phyloP scores from a whole-genome alignment of 1,140 invertebrate genomes.

The Orussus abietinus region DNA sequence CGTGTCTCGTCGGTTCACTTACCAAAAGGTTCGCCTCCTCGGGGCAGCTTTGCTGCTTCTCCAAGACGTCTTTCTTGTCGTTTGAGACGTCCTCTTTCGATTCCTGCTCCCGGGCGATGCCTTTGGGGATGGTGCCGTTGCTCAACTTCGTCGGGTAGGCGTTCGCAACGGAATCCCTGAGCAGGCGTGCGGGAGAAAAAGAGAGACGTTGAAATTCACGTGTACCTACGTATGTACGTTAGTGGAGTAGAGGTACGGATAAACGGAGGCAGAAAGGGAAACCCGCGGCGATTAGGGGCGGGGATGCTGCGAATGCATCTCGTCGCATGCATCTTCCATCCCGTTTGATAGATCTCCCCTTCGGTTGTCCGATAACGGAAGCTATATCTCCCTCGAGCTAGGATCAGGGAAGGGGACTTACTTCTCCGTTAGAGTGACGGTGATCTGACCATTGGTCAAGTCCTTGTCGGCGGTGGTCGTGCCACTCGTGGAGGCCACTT shows the following conservation, averaged over 20 bases:
- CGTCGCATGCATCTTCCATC: too few relatives aligned
- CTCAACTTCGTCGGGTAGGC: slow-evolving; percentile 39
- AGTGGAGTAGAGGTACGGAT: too few relatives aligned
- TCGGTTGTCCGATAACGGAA: too few relatives aligned
- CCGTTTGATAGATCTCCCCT: too few relatives aligned
- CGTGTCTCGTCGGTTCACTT: slow-evolving; percentile 18
- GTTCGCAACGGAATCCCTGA: slow-evolving; percentile 30
- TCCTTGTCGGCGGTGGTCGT: slow-evolving; percentile 39
- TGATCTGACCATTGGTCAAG: slow-evolving; percentile 46
- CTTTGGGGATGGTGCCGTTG: slow-evolving; percentile 48
- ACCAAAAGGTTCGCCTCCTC: slow-evolving; percentile 47
- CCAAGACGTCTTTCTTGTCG: slow-evolving; percentile 34
- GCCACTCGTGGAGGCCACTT: slow-evolving; percentile 41
- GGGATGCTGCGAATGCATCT: too few relatives aligned
- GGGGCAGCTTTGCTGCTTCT: slow-evolving; percentile 41
- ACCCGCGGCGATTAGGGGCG: too few relatives aligned
- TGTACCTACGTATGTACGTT: too few relatives aligned
- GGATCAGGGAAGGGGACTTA: too few relatives aligned
- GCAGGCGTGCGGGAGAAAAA: slow-evolving; percentile 12
- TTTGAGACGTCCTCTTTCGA: slow-evolving; percentile 18
- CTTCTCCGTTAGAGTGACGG: slow-evolving; percentile 47
- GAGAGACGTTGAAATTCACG: not conserved
- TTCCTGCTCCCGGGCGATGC: slow-evolving; percentile 31
- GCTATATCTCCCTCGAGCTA: too few relatives aligned
- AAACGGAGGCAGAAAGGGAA: too few relatives aligned